Percentiles rank a stretch among this genome's conserved stretches.
phyloP scores from a whole-genome alignment of 2,113 vertebrate genomes.

The Hystrix cristata region DNA sequence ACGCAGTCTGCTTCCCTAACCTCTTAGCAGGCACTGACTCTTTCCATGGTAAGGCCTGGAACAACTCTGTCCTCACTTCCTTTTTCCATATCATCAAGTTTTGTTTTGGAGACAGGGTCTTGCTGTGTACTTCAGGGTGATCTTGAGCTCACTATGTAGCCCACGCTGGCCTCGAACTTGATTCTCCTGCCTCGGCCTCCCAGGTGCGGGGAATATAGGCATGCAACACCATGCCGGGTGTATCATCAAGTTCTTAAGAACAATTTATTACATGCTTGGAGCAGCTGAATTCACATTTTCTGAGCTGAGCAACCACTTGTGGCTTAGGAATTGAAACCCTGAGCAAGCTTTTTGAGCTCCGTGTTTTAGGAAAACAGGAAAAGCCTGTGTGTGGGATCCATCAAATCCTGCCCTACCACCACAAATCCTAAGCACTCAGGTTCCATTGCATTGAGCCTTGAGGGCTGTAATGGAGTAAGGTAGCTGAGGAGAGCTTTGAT shows the following conservation, averaged over 20 bases:
- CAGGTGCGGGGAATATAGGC: too few relatives aligned
- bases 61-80: conserved; percentile 30
- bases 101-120: too few relatives aligned
- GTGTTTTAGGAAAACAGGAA: conserved; percentile 73
- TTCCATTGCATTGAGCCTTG: background rate
- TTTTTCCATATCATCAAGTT: conserved; percentile 58
- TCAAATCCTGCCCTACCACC: background rate
- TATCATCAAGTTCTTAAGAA: conserved; percentile 53
- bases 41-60: background rate
- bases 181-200: too few relatives aligned
- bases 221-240: too few relatives aligned
- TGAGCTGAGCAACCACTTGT: conserved; percentile 38
- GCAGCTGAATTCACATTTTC: conserved; percentile 53
- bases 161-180: too few relatives aligned
- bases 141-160: too few relatives aligned
- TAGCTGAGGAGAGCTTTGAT: background rate
- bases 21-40: background rate
- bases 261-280: background rate
- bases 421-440: background rate
- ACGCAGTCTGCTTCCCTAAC: background rate
- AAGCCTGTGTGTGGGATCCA: background rate
- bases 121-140: too few relatives aligned
- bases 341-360: conserved; percentile 49
- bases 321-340: conserved; percentile 78
- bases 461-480: background rate